Percentiles rank a stretch among this genome's conserved stretches.
phyloP scores from a whole-genome alignment of 2,888 invertebrate species.

The Sphecodes monilicornis region DNA sequence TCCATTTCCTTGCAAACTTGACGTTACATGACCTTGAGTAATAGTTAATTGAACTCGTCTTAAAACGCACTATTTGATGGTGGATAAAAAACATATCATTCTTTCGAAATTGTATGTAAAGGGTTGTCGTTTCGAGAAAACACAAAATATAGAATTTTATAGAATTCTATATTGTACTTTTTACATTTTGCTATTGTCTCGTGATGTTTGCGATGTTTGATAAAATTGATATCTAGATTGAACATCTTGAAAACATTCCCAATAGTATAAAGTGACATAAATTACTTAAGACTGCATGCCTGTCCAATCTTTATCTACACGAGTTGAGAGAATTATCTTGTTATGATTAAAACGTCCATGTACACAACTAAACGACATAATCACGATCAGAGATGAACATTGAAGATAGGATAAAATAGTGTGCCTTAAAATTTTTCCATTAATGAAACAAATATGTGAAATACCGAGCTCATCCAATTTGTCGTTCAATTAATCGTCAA shows the following conservation, averaged over 20 bases:
- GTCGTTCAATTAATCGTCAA: background rate
- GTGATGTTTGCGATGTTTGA: too few relatives aligned
- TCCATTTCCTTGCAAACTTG: too few relatives aligned
- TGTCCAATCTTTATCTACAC: background rate
- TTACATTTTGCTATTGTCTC: too few relatives aligned
- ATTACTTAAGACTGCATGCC: background rate
- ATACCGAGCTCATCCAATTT: background rate
- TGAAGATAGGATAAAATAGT: background rate
- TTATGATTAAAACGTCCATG: background rate
- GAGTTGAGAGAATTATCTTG: background rate
- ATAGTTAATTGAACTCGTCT: too few relatives aligned
- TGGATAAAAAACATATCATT: too few relatives aligned
- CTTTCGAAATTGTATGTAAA: too few relatives aligned
- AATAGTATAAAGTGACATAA: background rate
- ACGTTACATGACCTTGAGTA: too few relatives aligned
- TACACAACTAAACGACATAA: background rate
- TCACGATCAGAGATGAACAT: background rate
- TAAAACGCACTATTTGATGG: too few relatives aligned
- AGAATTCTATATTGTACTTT: too few relatives aligned
- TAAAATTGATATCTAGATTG: too few relatives aligned
- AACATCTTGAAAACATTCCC: background rate
- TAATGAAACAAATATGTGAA: background rate
- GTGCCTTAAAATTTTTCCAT: background rate
- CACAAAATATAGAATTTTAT: too few relatives aligned
- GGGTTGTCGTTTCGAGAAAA: too few relatives aligned